Percentiles rank a stretch among this genome's conserved stretches.
These are phyloP conservation scores for Syrmaticus mikado DNA, from an alignment of 2,113 vertebrate species.

Conservation along the genomic window DNA sequence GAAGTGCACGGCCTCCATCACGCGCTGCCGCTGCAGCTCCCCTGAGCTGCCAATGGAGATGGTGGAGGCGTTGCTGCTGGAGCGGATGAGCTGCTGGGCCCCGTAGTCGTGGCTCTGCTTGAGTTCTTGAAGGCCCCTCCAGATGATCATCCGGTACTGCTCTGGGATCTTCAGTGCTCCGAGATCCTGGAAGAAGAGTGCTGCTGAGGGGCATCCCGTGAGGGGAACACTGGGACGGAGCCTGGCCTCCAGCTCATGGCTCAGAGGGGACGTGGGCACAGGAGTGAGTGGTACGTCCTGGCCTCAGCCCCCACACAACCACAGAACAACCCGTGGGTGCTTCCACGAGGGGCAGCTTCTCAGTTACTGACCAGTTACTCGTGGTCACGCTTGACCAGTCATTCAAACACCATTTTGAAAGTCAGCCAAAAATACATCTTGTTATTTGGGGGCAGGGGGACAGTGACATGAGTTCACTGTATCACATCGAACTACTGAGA, in stretches of 20 bases:
- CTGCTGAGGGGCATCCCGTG: accelerated
- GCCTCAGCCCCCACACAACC: not conserved
- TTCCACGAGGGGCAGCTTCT: not conserved
- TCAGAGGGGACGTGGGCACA: accelerated
- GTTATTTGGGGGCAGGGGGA: not conserved
- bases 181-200: constrained; percentile 83
- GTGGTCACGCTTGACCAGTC: not conserved
- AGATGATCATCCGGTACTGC: constrained; percentile 92
- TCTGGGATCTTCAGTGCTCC: constrained; percentile 96
- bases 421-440: not conserved
- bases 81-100: constrained; percentile 89
- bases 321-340: accelerated
- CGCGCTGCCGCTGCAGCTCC: constrained; percentile 94
- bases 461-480: not conserved
- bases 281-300: accelerated
- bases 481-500: not conserved
- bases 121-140: constrained; percentile 95
- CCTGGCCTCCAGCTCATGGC: accelerated
- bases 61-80: constrained; percentile 89
- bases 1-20: constrained; percentile 99
- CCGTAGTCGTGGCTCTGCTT: constrained; percentile 89
- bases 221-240: accelerated
- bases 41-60: constrained; percentile 86
- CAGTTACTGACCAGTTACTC: accelerated
- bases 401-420: not conserved